Evolutionary conservation across 2,888 invertebrate genomes (phyloP).

Genomic region (Temnothorax unifasciatus): DNA sequence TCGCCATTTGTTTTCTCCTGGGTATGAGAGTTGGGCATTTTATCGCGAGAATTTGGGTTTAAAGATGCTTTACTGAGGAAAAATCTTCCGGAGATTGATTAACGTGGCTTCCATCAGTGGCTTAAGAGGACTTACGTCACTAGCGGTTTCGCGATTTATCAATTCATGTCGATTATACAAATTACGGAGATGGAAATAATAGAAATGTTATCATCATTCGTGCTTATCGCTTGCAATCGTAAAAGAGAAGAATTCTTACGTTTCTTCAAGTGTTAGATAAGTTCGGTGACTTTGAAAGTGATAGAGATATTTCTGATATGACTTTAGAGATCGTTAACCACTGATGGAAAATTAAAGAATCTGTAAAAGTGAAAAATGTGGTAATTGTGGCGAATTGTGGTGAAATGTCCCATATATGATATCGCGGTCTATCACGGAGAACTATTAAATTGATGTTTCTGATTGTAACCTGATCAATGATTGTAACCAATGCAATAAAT

Average conservation of each 20-base stretch:
- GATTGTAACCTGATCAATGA: slow-evolving; percentile 32
- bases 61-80: background rate
- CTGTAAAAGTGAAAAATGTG: background rate
- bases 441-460: slow-evolving; percentile 27
- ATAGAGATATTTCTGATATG: background rate
- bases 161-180: background rate
- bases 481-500: slow-evolving; percentile 19
- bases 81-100: slow-evolving; percentile 3
- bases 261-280: background rate
- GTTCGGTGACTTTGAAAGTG: background rate
- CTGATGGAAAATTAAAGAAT: background rate
- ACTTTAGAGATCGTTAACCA: background rate
- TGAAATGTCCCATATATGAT: background rate
- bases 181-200: background rate
- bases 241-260: background rate
- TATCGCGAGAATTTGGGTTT: slow-evolving; percentile 13
- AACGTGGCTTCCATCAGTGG: background rate
- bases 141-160: background rate
- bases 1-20: slow-evolving; percentile 73
- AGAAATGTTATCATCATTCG: background rate
- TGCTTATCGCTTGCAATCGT: background rate
- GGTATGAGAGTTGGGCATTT: background rate
- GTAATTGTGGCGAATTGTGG: background rate
- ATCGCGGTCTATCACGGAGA: background rate
- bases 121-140: background rate